These are phyloP conservation scores for Malurus melanocephalus DNA, from an alignment of 2,113 vertebrate species.

Conservation along the genomic window DNA sequence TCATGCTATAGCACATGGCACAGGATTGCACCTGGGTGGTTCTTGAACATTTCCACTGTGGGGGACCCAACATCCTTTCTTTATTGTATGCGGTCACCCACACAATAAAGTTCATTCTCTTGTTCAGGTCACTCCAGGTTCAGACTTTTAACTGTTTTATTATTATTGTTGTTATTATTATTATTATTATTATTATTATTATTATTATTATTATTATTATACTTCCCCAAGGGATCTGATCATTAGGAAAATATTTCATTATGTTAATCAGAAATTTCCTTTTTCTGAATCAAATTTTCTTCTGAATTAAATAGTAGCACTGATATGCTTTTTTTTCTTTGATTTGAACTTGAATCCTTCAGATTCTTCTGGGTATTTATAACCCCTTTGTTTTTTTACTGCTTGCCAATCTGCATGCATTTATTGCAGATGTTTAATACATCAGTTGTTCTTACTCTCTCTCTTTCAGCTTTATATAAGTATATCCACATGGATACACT, in stretches of 20 bases:
- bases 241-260: background rate
- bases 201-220: background rate
- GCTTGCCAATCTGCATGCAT: background rate
- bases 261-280: background rate
- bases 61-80: background rate
- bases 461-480: background rate
- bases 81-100: rapidly evolving
- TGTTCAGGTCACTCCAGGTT: background rate
- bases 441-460: background rate
- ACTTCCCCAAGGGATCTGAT: background rate
- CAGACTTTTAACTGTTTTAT: background rate
- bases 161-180: rapidly evolving
- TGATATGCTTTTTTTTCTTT: background rate
- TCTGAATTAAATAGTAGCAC: background rate
- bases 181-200: background rate
- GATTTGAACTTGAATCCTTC: background rate
- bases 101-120: background rate
- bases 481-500: background rate
- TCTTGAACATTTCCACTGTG: background rate
- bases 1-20: background rate
- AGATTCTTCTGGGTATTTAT: background rate
- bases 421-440: background rate
- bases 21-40: background rate
- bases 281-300: background rate
- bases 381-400: background rate